phyloP scores from a whole-genome alignment of 2,797 vertebrate species.

The Periparus ater region DNA sequence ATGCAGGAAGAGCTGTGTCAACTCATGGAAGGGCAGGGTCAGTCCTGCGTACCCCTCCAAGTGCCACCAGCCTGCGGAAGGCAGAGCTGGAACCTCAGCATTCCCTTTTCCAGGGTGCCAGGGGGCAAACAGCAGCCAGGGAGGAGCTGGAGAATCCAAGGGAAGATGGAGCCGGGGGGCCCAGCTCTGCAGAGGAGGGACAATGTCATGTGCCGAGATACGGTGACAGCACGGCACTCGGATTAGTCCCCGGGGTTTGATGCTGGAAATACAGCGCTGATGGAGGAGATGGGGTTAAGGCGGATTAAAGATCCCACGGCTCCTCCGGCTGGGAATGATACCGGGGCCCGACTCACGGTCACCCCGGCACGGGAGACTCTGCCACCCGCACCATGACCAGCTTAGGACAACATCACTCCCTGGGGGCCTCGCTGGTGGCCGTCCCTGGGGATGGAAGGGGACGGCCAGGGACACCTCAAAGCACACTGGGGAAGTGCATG shows the following conservation, averaged over 20 bases:
- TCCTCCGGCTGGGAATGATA: neutral
- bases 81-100: neutral
- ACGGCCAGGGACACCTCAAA: neutral
- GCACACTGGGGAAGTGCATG: rapidly evolving
- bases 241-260: neutral
- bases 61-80: neutral
- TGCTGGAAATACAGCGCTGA: neutral
- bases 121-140: rapidly evolving
- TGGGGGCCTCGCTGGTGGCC: neutral
- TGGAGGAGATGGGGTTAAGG: neutral
- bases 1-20: neutral
- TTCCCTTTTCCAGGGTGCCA: too few species aligned
- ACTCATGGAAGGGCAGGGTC: neutral
- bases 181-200: neutral
- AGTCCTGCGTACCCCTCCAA: neutral
- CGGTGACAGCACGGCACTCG: neutral
- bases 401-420: neutral
- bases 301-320: constrained; percentile 28
- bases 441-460: neutral
- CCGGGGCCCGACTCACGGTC: neutral
- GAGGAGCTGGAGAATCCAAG: neutral
- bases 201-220: neutral
- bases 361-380: neutral
- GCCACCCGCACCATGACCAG: neutral
- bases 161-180: neutral